Conservation (phyloP, 2,113 vertebrate species). For the Spea bombifrons region DNA sequence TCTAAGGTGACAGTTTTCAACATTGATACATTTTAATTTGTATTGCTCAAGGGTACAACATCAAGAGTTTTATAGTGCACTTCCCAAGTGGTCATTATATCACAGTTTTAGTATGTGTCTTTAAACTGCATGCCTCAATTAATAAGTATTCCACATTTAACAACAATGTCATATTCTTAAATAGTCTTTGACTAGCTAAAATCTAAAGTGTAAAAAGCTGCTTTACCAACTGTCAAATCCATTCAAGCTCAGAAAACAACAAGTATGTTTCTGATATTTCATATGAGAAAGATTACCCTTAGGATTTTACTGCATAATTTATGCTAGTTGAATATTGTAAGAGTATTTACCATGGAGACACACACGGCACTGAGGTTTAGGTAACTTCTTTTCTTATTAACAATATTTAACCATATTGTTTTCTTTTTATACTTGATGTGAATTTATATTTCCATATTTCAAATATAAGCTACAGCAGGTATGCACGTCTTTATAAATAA, state of each 20-base stretch:
- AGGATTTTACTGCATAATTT: conserved; percentile 9
- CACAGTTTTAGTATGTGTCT: conserved; percentile 21
- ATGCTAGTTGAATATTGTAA: conserved; percentile 2
- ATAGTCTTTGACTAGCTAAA: conserved; percentile 15
- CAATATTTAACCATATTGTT: not conserved
- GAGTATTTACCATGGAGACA: conserved; percentile 1
- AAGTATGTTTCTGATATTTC: conserved; percentile 10
- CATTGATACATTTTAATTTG: conserved; percentile 18
- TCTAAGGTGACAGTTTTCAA: conserved; percentile 22
- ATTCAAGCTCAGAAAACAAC: conserved; percentile 6
- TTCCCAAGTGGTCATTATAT: conserved; percentile 27
- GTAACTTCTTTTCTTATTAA: not conserved
- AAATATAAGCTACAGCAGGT: too few species aligned
- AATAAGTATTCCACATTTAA: conserved; percentile 30
- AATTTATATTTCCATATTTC: too few species aligned
- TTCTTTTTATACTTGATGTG: not conserved
- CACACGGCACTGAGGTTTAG: not conserved
- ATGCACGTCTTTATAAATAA: too few species aligned
- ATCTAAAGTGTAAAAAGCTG: conserved; percentile 15
- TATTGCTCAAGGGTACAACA: conserved; percentile 39
- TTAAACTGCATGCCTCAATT: conserved; percentile 12
- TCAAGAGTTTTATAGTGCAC: conserved; percentile 17
- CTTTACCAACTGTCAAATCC: conserved; percentile 17
- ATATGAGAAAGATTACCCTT: conserved; percentile 4
- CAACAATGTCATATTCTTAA: conserved; percentile 14